A percentile compares a stretch with the other conserved stretches of the same genome.
Conservation (phyloP, 2,113 vertebrate species). For the Microtus pennsylvanicus region DNA sequence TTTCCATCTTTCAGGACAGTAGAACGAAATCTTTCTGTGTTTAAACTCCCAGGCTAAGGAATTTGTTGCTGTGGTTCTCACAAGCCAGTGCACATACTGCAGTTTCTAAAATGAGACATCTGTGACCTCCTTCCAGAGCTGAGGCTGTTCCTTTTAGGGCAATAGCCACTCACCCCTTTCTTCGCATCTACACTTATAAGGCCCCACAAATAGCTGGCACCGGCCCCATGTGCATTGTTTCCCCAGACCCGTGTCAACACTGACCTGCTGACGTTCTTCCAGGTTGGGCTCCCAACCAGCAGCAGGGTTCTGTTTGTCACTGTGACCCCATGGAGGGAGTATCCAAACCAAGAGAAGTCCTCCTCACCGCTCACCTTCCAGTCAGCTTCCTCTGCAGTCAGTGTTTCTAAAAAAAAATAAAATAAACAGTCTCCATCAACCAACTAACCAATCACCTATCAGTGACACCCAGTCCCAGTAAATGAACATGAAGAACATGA, state of each 20-base stretch:
- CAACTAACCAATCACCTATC: too few relatives aligned
- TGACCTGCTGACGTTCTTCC: slow-evolving; percentile 83
- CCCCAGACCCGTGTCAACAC: neutral
- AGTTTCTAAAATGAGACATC: neutral
- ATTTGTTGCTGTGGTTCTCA: neutral
- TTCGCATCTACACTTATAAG: fast-evolving
- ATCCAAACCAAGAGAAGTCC: slow-evolving; percentile 89
- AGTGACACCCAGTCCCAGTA: neutral
- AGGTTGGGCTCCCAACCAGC: slow-evolving; percentile 87
- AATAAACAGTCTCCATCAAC: neutral
- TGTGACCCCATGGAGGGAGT: slow-evolving; percentile 82
- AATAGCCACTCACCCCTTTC: fast-evolving
- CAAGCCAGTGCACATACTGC: neutral
- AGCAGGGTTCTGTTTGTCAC: slow-evolving; percentile 80
- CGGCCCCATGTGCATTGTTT: fast-evolving
- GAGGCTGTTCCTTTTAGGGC: neutral
- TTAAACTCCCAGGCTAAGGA: neutral
- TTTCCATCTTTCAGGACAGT: neutral
- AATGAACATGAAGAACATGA: neutral
- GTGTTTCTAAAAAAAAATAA: slow-evolving; percentile 71
- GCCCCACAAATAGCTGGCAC: neutral
- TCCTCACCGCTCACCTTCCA: slow-evolving; percentile 86
- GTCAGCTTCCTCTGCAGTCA: slow-evolving; percentile 81
- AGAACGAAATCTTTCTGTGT: too few relatives aligned
- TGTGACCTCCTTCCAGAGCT: neutral